Conservation (phyloP, 2,888 invertebrate genomes). For the Linyphia triangularis region DNA sequence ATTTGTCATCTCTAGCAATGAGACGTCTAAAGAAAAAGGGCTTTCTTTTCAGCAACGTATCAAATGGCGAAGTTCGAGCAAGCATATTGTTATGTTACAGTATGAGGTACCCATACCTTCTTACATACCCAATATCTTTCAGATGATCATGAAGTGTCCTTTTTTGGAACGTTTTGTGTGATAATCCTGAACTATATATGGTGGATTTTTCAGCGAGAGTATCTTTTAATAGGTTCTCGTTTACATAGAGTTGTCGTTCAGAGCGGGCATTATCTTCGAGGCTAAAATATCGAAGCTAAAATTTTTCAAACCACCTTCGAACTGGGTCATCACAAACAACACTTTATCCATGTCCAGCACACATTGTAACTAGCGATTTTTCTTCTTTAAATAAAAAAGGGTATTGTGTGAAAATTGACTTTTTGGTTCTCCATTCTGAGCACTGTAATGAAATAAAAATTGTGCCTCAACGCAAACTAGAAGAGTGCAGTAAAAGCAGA, state of each 20-base stretch:
- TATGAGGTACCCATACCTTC: background rate
- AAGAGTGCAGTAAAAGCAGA: no score
- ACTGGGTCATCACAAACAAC: conserved; percentile 5
- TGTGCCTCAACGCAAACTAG: no score
- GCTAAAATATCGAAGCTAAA: background rate
- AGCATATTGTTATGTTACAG: background rate
- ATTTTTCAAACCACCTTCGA: background rate
- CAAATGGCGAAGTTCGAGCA: background rate
- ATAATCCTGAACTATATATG: background rate
- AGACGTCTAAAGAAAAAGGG: background rate
- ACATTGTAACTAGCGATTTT: no score
- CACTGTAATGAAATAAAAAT: no score
- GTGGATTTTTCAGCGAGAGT: background rate
- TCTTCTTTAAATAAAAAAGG: no score
- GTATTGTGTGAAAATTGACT: no score
- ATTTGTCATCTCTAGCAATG: background rate
- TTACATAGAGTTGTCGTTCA: background rate
- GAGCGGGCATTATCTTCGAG: conserved; percentile 1
- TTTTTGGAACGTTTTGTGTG: background rate
- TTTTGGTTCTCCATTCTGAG: no score
- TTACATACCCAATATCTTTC: conserved; percentile 4
- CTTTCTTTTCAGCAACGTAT: background rate
- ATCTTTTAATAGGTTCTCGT: conserved; percentile 1
- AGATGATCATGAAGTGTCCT: conserved; percentile 12
- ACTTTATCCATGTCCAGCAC: no score